Evolutionary conservation across 2,797 vertebrate genomes (phyloP), one percentile per base, ranked within the genome.

Genomic region (Clarias platycephalus): DNA sequence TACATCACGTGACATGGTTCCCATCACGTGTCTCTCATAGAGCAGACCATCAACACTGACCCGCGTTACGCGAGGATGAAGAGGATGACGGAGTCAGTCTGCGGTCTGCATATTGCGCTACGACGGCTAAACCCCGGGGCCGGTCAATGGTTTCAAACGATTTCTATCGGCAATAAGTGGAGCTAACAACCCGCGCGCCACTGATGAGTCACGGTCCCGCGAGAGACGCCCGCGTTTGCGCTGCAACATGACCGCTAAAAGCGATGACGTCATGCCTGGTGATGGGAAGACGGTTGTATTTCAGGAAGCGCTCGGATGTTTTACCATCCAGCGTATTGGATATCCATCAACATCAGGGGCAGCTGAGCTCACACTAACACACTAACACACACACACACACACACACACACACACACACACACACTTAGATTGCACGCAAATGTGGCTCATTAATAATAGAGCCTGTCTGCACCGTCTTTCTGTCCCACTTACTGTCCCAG

Each of bases 371-470:
- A 55, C 44, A 13, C 44, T 49, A 49, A 44, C 70, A 55, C 44
- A 13, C 44, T 49, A 49, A 44, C 40, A 49, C 74, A 55, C 44
- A 49, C 44, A 49, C 44, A 49, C 44, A 49, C 9, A 49, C 16
- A 44, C 82, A 76, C 49, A 81, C 75, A 84, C n/a, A n/a, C 80
- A 76, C 40, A 44, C 16, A 49, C 82, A 76, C 49, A 81, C 75
- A 84, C n/a, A n/a, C 80, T 83, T 64, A 72, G 15, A 74, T 20
- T 5, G 63, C 81, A 88, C 89, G 90, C 93, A 91, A 92, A 90
- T 92, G 92, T 93, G 89, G 89, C 91, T 93, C 91, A 93, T 94
- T 88, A 91, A 94, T 93, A 57, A 92, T 91, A 78, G 40, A 58
- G 37, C 37, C 58, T 78, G 63, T 88, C 88, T 87, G 83, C 22